Base-by-base conservation (phyloP, 2,797 vertebrate genomes). In the Acrocephalus scirpaceus region DNA sequence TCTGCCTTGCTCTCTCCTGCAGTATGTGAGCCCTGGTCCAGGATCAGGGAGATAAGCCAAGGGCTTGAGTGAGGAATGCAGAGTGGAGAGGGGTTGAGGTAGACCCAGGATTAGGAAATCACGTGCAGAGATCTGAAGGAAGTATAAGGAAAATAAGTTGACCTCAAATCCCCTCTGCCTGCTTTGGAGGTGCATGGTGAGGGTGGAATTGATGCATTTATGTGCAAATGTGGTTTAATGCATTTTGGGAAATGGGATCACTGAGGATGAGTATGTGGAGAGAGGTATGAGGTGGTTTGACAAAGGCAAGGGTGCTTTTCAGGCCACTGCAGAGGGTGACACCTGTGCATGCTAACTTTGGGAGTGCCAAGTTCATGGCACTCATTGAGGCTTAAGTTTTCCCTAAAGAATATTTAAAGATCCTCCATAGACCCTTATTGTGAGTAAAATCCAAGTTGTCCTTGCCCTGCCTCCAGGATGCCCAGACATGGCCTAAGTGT, bases 401-500 rank as follows among this genome's bases (percentile, higher is more conserved):
- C n/a, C n/a, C 18, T 86, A 47, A 83, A 57, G 38, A 47, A 16
- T 67, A 29, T 65, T 21, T 57, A 56, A 57, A 20, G 61, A 22
- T 47, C 18, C 22, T 58, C 15, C 25, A 16, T 11, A 44, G 42
- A 91, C 75, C 5, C 3, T 7, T 48, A 44, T 13, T 17, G 6
- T 32, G 67, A 78, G 16, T 36, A 16, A 29, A 75, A 45, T 18
- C 30, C 44, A 62, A 65, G 27, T 44, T 88, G 23, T 54, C 30
- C 44, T 82, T 57, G 8, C 66, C 6, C 56, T 76, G 25, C 22
- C 23, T 91, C 20, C 30, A 29, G 38, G 23, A 16, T 72, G 22
- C 26, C 38, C 18, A 11, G 34, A 72, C 0, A 0, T 5, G 11
- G 22, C 30, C 8, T 16, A 25, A 62, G 8, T 8, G 0, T 45